These are phyloP conservation scores for Orthosia gracilis DNA, from an alignment of 2,888 invertebrate genomes.

Conservation along the genomic window DNA sequence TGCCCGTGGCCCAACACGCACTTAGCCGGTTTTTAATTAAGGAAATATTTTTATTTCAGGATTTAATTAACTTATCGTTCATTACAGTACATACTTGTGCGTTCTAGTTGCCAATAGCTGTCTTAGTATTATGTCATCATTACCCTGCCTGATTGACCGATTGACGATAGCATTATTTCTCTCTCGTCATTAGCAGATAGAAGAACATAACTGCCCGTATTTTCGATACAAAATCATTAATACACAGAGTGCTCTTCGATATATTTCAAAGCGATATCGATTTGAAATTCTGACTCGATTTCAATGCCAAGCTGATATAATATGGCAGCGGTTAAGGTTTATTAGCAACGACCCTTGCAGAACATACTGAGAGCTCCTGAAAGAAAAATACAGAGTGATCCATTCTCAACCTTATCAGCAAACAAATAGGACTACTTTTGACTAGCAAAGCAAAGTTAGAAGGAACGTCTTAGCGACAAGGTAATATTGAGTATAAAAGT, in stretches of 20 bases:
- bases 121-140: no score
- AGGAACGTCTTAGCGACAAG: neutral
- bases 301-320: slow-evolving; percentile 30
- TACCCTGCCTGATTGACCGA: no score
- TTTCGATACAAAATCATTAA: neutral
- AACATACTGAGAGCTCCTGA: slow-evolving; percentile 18
- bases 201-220: neutral
- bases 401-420: neutral
- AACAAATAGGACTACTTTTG: neutral
- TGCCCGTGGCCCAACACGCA: no score
- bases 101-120: neutral
- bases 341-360: slow-evolving; percentile 15
- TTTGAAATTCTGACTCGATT: slow-evolving; percentile 29
- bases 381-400: neutral
- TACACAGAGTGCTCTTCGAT: neutral
- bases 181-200: neutral
- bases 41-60: no score
- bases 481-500: slow-evolving; percentile 24
- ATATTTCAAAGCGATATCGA: slow-evolving; percentile 36
- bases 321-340: slow-evolving; percentile 22
- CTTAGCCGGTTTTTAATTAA: no score
- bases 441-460: neutral
- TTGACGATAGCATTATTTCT: neutral
- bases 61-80: no score
- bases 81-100: no score